Conservation (phyloP, 2,113 vertebrate genomes). For the Eira barbara region DNA sequence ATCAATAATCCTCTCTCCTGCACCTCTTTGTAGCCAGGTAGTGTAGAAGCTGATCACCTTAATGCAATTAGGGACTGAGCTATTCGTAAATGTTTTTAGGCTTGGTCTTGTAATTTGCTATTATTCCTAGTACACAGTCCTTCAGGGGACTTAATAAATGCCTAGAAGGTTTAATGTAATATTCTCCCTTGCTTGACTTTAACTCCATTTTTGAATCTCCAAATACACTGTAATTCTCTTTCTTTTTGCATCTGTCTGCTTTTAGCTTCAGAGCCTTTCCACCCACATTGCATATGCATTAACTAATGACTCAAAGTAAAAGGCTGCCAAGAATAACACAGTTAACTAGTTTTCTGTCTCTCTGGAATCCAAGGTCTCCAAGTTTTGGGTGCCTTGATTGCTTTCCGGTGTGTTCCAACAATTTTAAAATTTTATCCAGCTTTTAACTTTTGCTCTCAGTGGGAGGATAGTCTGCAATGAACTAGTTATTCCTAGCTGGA, state of each 20-base stretch:
- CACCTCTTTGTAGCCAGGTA: neutral
- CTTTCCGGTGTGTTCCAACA: constrained; percentile 15
- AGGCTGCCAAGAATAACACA: constrained; percentile 14
- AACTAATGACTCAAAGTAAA: constrained; percentile 1
- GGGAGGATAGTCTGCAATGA: neutral
- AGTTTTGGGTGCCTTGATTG: neutral
- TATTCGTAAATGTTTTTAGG: neutral
- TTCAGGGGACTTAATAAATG: neutral
- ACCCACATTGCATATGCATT: neutral
- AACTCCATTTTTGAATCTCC: neutral
- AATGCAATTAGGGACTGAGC: neutral
- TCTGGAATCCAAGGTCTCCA: neutral
- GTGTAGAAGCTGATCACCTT: neutral
- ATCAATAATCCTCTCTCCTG: neutral
- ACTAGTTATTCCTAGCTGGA: neutral
- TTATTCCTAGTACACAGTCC: neutral
- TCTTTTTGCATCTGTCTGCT: constrained; percentile 17
- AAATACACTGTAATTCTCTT: neutral
- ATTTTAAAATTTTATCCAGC: neutral
- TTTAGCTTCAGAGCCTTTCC: neutral
- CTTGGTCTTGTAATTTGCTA: neutral
- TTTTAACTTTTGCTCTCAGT: constrained; percentile 37
- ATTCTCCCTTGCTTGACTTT: neutral
- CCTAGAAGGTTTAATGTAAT: neutral
- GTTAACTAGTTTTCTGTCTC: neutral